Evolutionary conservation across 2,888 invertebrate genomes (phyloP), one percentile per base, ranked within the genome.

Genomic region (Stegophylla sp.): DNA sequence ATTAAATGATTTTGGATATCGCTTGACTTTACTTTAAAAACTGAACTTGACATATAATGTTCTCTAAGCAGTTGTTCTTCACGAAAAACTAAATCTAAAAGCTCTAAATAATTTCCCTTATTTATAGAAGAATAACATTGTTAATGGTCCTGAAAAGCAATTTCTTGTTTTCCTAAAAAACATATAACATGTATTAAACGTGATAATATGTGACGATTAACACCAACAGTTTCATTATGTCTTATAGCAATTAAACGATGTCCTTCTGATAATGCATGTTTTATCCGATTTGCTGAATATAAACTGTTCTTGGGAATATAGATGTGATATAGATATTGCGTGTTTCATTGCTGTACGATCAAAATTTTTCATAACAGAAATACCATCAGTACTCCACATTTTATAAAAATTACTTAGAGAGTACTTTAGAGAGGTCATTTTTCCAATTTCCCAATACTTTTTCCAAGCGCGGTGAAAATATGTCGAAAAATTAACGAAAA

Each of bases 1-100:
- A 84, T 84, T 74, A 85, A 82, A 82, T 84, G 84, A 79, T 85
- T 85, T 83, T 85, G 84, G 53, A 85, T 85, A 63, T 82, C 74
- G 72, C 83, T 84, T 48, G 84, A 84, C 51, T 83, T 83, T 9
- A 83, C 84, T 43, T 82, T 81, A 84, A 85, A 85, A 23, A 84
- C 84, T 15, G 81, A 83, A 12, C 83, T 63, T 23, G 71, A 76
- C 34, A 34, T 34, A 34, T 5, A 34, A 34, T 34, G 34, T 34
- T 34, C 34, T 34, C 34, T 34, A 34, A 34, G 34, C 7, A 34
- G 34, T 34, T 34, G 34, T 7, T 34, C 34, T 34, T 7, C 34
- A 5, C 34, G 34, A 34, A 7, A 34, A 34, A 34, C 4, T 34
- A 34, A 34, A 34, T 34, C 34, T 34, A 34, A 7, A 7, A 34